phyloP scores from a whole-genome alignment of 2,888 invertebrate species.

The Ptilodon capucinus region DNA sequence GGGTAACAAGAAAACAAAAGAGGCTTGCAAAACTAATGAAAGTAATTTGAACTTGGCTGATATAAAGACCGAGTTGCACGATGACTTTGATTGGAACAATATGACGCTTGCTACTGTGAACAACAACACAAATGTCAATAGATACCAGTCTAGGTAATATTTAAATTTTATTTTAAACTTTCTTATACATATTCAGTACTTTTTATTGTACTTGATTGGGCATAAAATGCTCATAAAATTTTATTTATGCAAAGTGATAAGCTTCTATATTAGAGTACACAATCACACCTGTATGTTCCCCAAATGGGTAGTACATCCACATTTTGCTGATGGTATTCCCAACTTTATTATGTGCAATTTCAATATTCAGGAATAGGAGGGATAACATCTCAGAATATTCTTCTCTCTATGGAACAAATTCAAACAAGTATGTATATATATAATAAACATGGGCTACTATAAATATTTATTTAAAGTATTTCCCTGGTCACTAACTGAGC shows the following conservation, averaged over 20 bases:
- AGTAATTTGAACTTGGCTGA: constrained; percentile 57
- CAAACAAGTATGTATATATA: constrained; percentile 73
- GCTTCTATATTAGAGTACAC: too few relatives aligned
- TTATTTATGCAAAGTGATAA: not conserved
- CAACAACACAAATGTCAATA: constrained; percentile 63
- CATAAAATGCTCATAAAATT: not conserved
- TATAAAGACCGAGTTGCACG: constrained; percentile 77
- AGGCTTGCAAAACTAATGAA: constrained; percentile 45
- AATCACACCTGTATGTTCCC: too few relatives aligned
- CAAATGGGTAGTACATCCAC: too few relatives aligned
- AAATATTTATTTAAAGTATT: constrained; percentile 59
- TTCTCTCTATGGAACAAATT: constrained; percentile 69
- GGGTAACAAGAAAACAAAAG: constrained; percentile 56
- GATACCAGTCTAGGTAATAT: constrained; percentile 69
- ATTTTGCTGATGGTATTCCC: too few relatives aligned
- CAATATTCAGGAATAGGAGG: constrained; percentile 74
- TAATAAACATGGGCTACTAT: constrained; percentile 45
- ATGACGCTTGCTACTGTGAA: constrained; percentile 75
- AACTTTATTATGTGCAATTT: constrained; percentile 36
- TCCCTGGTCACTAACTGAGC: too few relatives aligned
- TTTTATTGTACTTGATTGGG: not conserved
- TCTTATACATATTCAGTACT: not conserved
- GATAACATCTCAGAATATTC: constrained; percentile 71
- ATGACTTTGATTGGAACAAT: constrained; percentile 75
- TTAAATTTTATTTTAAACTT: constrained; percentile 1